phyloP scores from a whole-genome alignment of 2,113 vertebrate genomes.

The Chamaea fasciata region DNA sequence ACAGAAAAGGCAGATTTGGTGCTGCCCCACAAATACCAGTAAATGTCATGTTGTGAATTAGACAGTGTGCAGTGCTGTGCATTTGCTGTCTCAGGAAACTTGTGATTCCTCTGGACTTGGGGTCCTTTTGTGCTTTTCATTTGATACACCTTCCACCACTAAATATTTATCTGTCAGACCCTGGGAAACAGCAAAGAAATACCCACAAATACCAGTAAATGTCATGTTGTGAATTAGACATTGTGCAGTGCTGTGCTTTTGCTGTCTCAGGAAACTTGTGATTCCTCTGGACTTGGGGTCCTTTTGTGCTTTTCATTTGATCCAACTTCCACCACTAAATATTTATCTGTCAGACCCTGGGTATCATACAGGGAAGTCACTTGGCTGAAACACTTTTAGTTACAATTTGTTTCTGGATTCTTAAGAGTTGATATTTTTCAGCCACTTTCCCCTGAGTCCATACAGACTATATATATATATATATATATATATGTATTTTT shows the following conservation, averaged over 20 bases:
- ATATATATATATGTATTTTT: too few species aligned
- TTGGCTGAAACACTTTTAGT: not conserved
- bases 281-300: not conserved
- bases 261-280: not conserved
- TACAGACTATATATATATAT: too few species aligned
- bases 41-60: not conserved
- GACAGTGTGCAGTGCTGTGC: not conserved
- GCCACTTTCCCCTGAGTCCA: not conserved
- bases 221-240: not conserved
- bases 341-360: not conserved
- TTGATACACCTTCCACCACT: not conserved
- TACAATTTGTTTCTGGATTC: not conserved
- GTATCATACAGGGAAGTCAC: not conserved
- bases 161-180: not conserved
- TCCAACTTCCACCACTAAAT: not conserved
- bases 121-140: not conserved
- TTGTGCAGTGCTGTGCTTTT: not conserved
- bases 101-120: not conserved
- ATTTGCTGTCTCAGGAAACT: not conserved
- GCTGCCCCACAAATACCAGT: not conserved
- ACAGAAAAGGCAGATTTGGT: not conserved
- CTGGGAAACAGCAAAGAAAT: too few species aligned
- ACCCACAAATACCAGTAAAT: not conserved
- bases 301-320: not conserved
- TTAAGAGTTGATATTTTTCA: not conserved